phyloP scores from a whole-genome alignment of 2,113 vertebrate species.

The Python bivittatus region DNA sequence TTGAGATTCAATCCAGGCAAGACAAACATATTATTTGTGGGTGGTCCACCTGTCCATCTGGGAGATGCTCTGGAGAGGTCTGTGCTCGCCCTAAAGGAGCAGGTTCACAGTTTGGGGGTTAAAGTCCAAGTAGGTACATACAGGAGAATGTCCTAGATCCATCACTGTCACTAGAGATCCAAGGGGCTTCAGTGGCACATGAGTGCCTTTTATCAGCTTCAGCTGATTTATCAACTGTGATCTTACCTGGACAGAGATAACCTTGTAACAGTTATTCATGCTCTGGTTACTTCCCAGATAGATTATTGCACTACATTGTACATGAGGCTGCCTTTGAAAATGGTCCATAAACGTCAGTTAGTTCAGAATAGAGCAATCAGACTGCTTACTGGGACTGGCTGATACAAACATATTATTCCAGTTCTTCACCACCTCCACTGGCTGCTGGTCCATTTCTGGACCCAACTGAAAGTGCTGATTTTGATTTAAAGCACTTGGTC shows the following conservation, averaged over 20 bases:
- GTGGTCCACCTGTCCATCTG: too few relatives aligned
- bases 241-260: neutral
- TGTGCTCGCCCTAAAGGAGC: too few relatives aligned
- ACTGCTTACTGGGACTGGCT: neutral
- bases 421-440: neutral
- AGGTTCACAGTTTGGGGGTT: too few relatives aligned
- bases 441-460: neutral
- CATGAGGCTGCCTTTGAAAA: neutral
- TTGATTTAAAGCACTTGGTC: neutral
- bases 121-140: too few relatives aligned
- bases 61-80: too few relatives aligned
- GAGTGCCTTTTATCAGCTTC: neutral
- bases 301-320: neutral
- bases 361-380: neutral
- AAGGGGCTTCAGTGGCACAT: too few relatives aligned
- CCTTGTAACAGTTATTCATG: neutral
- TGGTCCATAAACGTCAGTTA: neutral
- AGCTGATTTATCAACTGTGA: neutral
- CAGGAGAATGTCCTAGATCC: too few relatives aligned
- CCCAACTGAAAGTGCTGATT: neutral
- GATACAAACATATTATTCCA: neutral
- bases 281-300: neutral
- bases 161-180: too few relatives aligned
- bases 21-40: too few relatives aligned
- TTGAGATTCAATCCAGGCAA: too few relatives aligned